Percentiles rank a stretch among this genome's conserved stretches.
phyloP scores from a whole-genome alignment of 2,888 invertebrate species.

The Nomada fucata region DNA sequence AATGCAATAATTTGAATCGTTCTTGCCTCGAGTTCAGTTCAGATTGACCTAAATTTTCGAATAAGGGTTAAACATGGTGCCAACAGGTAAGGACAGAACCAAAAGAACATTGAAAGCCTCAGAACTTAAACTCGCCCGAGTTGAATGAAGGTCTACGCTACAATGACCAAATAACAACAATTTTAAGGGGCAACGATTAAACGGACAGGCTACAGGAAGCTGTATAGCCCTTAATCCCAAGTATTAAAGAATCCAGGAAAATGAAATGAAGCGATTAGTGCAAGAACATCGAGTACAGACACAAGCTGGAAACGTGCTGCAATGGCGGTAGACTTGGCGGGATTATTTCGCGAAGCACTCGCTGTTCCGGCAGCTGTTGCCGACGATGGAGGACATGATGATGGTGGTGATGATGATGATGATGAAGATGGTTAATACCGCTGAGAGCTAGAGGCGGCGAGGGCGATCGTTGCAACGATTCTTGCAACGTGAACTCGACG shows the following conservation, averaged over 20 bases:
- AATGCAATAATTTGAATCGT: no score
- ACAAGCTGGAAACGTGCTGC: conserved; percentile 83
- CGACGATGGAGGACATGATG: conserved; percentile 69
- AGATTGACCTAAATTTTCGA: no score
- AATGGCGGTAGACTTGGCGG: conserved; percentile 80
- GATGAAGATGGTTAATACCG: conserved; percentile 78
- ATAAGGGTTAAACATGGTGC: no score
- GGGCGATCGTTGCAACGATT: conserved; percentile 88
- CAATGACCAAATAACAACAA: no score
- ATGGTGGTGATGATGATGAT: conserved; percentile 69
- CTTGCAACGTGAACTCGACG: conserved; percentile 91
- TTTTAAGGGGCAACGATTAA: neutral
- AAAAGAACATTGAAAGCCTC: neutral
- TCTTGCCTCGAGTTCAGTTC: no score
- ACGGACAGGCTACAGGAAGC: neutral
- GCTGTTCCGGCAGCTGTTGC: conserved; percentile 74
- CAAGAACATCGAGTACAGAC: conserved; percentile 80
- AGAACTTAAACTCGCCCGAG: neutral
- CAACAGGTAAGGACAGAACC: neutral
- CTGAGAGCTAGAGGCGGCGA: conserved; percentile 87
- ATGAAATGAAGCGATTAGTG: conserved; percentile 59
- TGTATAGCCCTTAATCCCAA: neutral
- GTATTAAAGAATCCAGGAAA: neutral
- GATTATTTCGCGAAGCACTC: conserved; percentile 81
- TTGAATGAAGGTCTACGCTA: no score